A percentile compares a stretch with the other conserved stretches of the same genome.
Evolutionary conservation across 2,113 vertebrate genomes (phyloP).

Genomic region (Varanus komodoensis): DNA sequence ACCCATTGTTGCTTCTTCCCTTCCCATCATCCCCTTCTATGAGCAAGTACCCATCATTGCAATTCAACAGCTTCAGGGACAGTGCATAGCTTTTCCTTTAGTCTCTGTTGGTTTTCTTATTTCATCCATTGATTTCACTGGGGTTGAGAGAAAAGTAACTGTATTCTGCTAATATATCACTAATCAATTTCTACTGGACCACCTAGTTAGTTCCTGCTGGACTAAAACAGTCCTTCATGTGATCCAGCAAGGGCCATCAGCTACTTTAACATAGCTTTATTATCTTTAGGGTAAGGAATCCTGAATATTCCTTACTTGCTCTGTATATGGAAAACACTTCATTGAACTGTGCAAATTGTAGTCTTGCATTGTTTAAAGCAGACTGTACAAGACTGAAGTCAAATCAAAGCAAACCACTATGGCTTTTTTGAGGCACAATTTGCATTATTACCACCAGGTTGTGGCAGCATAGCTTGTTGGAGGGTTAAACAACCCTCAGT

Average conservation of each 20-base stretch:
- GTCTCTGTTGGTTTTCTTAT: too few relatives aligned
- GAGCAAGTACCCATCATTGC: neutral
- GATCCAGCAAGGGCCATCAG: neutral
- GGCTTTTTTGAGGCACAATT: too few relatives aligned
- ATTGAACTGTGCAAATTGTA: neutral
- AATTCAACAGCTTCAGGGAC: neutral
- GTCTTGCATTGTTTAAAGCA: neutral
- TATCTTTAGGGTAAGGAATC: neutral
- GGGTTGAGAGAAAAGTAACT: neutral
- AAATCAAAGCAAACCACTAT: too few relatives aligned
- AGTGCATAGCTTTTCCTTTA: too few relatives aligned
- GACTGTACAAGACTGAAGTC: neutral
- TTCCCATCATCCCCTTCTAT: neutral
- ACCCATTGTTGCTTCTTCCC: neutral
- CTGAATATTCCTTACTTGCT: neutral
- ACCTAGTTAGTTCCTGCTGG: neutral
- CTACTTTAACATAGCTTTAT: neutral
- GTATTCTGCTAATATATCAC: neutral
- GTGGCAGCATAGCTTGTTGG: too few relatives aligned
- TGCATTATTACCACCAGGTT: too few relatives aligned
- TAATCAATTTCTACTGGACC: neutral
- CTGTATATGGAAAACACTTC: neutral
- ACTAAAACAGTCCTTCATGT: neutral
- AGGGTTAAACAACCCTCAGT: too few relatives aligned
- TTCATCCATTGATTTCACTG: neutral